A percentile compares a stretch with the other conserved stretches of the same genome.
phyloP scores from a whole-genome alignment of 1,140 invertebrate genomes.

The Diplogasteroides magnus region DNA sequence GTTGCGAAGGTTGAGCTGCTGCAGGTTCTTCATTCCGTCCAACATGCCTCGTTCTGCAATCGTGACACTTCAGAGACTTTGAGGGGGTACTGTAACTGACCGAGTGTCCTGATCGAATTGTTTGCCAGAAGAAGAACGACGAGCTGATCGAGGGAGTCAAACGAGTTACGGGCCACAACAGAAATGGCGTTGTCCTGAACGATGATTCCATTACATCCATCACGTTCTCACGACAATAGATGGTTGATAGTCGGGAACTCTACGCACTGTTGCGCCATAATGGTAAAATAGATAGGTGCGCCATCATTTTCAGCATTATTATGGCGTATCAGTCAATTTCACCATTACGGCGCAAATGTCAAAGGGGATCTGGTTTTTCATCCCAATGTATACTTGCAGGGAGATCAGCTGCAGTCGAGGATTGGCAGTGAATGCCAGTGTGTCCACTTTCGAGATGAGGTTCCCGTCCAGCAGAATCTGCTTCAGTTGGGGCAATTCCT shows the following conservation, averaged over 20 bases:
- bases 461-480: conserved; percentile 43
- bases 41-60: conserved; percentile 50
- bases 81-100: conserved; percentile 11
- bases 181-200: conserved; percentile 46
- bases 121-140: conserved; percentile 40
- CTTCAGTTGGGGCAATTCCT: conserved; percentile 45
- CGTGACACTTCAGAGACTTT: background rate
- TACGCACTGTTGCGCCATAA: too few species aligned
- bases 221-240: too few species aligned
- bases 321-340: too few species aligned
- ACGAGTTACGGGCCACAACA: conserved; percentile 44
- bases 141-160: conserved; percentile 43
- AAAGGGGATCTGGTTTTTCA: too few species aligned
- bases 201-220: too few species aligned
- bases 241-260: too few species aligned
- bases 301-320: too few species aligned
- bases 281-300: too few species aligned
- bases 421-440: conserved; percentile 48
- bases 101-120: conserved; percentile 30
- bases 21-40: conserved; percentile 54
- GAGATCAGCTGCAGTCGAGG: conserved; percentile 42
- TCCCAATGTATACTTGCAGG: conserved; percentile 24
- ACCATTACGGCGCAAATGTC: too few species aligned
- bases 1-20: conserved; percentile 43
- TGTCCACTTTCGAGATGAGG: conserved; percentile 40